phyloP scores from a whole-genome alignment of 1,140 invertebrate genomes.

The Stegodyphus dumicola region DNA sequence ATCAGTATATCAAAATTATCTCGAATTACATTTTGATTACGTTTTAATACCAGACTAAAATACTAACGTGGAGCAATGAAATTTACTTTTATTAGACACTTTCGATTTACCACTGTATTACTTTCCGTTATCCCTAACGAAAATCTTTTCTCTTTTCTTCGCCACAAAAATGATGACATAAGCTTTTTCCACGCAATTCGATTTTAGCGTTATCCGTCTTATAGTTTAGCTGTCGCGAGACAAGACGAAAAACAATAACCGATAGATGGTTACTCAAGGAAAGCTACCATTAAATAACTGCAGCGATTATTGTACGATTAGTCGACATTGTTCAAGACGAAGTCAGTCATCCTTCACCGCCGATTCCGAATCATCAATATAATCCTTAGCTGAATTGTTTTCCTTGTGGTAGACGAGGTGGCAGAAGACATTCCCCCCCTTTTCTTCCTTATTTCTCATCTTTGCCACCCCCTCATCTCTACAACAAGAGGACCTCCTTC shows the following conservation, averaged over 20 bases:
- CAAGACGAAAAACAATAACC: neutral
- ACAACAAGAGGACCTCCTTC: neutral
- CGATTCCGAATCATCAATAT: conserved; percentile 14
- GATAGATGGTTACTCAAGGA: conserved; percentile 1
- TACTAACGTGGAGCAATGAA: too few species aligned
- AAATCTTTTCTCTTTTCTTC: too few species aligned
- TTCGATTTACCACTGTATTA: too few species aligned
- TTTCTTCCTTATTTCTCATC: neutral
- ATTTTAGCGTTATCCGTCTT: too few species aligned
- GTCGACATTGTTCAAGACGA: neutral
- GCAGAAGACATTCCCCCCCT: conserved; percentile 9
- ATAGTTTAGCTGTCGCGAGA: too few species aligned
- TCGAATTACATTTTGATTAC: too few species aligned
- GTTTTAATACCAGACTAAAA: too few species aligned
- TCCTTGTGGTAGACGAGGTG: conserved; percentile 1
- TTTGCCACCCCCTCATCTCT: neutral
- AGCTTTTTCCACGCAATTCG: too few species aligned
- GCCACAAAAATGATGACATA: too few species aligned
- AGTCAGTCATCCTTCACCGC: neutral
- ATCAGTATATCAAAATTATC: too few species aligned
- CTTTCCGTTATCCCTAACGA: too few species aligned
- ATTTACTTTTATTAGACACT: too few species aligned
- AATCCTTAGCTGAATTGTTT: conserved; percentile 33
- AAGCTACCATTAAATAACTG: conserved; percentile 16
- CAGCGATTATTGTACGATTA: conserved; percentile 15